These are phyloP conservation scores for Eublepharis macularius DNA, from an alignment of 2,113 vertebrate species.

Conservation along the genomic window DNA sequence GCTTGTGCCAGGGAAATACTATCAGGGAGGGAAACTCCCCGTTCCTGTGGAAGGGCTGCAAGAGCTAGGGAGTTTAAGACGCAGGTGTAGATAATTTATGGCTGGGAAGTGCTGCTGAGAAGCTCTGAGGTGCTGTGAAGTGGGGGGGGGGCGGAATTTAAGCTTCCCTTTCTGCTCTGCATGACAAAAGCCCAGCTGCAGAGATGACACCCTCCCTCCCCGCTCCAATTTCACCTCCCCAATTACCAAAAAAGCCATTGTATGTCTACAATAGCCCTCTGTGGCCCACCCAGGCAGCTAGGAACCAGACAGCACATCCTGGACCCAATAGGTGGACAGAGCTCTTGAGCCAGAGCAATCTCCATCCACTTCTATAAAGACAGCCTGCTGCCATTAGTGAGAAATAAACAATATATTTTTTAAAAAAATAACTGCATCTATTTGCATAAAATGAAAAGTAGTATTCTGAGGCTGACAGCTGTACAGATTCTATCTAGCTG, in stretches of 20 bases:
- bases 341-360: background rate
- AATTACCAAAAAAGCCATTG: constrained; percentile 30
- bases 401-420: background rate
- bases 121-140: background rate
- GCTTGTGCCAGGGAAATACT: background rate
- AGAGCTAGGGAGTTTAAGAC: background rate
- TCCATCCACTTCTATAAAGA: background rate
- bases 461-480: background rate
- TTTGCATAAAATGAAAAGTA: background rate
- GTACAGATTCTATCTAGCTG: background rate
- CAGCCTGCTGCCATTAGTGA: background rate
- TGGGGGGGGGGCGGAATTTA: constrained; percentile 10
- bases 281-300: constrained; percentile 25
- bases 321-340: background rate
- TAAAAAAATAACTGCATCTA: background rate
- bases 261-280: constrained; percentile 13
- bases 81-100: background rate
- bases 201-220: constrained; percentile 7
- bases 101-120: background rate
- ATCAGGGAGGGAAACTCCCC: background rate
- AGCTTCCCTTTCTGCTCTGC: constrained; percentile 17
- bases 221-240: constrained; percentile 15
- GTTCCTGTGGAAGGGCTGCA: background rate
- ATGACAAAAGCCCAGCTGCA: constrained; percentile 36
- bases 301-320: constrained; percentile 4